Evolutionary conservation across 92 coral and sea anemone species (phyloP).

Genomic region (Zoanthus sociatus): DNA sequence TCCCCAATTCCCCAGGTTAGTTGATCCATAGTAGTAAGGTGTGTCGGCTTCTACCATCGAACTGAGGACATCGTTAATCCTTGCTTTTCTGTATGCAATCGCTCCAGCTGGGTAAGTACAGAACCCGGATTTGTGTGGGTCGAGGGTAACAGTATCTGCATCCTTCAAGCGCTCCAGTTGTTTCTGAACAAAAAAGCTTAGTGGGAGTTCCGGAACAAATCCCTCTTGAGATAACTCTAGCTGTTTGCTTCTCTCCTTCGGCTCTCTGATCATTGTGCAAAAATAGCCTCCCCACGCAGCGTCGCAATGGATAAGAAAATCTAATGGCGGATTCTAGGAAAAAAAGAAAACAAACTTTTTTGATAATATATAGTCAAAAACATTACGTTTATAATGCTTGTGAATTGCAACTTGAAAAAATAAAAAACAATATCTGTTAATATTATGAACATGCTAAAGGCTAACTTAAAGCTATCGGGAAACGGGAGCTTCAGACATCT

Average conservation of each 20-base stretch:
- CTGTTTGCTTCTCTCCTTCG: not conserved
- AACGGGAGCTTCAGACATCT: no score
- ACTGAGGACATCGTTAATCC: constrained; percentile 62
- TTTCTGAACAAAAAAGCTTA: constrained; percentile 45
- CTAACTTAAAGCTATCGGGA: no score
- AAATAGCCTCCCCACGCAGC: constrained; percentile 77
- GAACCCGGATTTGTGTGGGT: constrained; percentile 74
- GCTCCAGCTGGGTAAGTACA: constrained; percentile 71
- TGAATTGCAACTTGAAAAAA: no score
- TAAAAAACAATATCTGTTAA: no score
- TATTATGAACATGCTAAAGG: no score
- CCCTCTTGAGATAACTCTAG: not conserved
- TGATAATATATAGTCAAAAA: not conserved
- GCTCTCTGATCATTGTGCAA: constrained; percentile 59
- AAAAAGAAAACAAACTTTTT: no score
- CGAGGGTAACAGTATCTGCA: constrained; percentile 67
- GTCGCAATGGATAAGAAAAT: constrained; percentile 60
- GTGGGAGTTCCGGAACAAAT: constrained; percentile 56
- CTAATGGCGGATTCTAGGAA: constrained; percentile 44
- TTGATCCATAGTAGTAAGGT: constrained; percentile 51
- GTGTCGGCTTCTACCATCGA: constrained; percentile 54
- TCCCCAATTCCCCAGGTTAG: constrained; percentile 64
- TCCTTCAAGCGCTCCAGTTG: constrained; percentile 39
- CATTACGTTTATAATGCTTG: no score
- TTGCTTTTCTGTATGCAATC: constrained; percentile 60